phyloP scores from a whole-genome alignment of 2,113 vertebrate genomes.

The Nyctereutes procyonoides region DNA sequence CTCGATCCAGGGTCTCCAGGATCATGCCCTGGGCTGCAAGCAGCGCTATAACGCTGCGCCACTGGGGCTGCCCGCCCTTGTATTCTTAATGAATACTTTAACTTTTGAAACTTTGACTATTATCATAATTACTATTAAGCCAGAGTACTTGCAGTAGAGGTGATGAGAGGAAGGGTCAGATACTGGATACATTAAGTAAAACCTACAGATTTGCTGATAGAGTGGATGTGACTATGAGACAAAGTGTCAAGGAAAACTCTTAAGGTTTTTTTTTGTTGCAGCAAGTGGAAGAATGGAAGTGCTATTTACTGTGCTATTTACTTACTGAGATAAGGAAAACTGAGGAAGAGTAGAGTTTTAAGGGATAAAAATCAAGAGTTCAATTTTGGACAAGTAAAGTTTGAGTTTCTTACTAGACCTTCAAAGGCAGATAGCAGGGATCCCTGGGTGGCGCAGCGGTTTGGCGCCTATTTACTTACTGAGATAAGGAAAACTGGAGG shows the following conservation, averaged over 20 bases:
- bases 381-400: background rate
- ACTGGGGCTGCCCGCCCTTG: background rate
- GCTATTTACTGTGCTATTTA: background rate
- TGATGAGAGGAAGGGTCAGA: background rate
- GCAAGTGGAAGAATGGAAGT: background rate
- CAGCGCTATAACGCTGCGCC: too few relatives aligned
- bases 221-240: background rate
- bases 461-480: too few relatives aligned
- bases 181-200: background rate
- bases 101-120: background rate
- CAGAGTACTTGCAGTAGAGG: background rate
- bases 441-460: too few relatives aligned
- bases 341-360: background rate
- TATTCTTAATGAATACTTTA: background rate
- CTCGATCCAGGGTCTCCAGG: too few relatives aligned
- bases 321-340: background rate
- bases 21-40: too few relatives aligned
- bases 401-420: background rate
- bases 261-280: background rate
- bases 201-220: background rate
- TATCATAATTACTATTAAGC: background rate
- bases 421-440: background rate
- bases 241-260: background rate
- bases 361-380: slow-evolving; percentile 9
- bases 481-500: too few relatives aligned